phyloP scores from a whole-genome alignment of 2,797 vertebrate genomes.

The Lepidocolaptes lacrymiger region DNA sequence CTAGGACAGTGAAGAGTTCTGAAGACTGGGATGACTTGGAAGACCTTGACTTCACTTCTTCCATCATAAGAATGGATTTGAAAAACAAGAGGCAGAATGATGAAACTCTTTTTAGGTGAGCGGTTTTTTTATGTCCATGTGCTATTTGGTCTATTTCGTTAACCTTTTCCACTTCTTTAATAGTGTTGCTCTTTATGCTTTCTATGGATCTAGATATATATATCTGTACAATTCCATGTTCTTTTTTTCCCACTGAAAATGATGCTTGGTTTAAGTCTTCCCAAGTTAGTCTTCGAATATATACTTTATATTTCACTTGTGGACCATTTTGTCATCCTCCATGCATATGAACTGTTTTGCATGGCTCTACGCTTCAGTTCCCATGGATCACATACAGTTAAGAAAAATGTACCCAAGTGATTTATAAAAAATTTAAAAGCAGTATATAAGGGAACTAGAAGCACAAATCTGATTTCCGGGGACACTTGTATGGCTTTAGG shows the following conservation, averaged over 20 bases:
- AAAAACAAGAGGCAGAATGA: constrained; percentile 82
- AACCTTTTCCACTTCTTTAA: background rate
- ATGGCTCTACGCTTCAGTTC: background rate
- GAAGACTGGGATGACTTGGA: constrained; percentile 90
- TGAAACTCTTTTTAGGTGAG: constrained; percentile 83
- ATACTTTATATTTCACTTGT: background rate
- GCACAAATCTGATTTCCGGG: background rate
- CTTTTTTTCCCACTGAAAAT: background rate
- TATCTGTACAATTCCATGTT: background rate
- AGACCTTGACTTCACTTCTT: constrained; percentile 77
- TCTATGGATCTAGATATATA: background rate
- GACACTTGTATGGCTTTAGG: background rate
- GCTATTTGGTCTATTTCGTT: background rate
- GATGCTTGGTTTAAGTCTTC: background rate
- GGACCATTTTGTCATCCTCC: background rate
- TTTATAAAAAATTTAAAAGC: background rate
- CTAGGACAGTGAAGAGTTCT: constrained; percentile 80
- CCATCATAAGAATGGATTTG: constrained; percentile 77
- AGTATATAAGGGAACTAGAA: background rate
- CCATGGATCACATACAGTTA: background rate
- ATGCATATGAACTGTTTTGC: accelerated
- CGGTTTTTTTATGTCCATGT: background rate
- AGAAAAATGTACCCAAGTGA: background rate
- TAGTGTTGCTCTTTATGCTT: background rate
- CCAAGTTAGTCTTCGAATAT: background rate